Percentiles rank a stretch among this genome's conserved stretches.
These are phyloP conservation scores for Istiophorus platypterus DNA, from an alignment of 2,113 vertebrate species.

Conservation along the genomic window DNA sequence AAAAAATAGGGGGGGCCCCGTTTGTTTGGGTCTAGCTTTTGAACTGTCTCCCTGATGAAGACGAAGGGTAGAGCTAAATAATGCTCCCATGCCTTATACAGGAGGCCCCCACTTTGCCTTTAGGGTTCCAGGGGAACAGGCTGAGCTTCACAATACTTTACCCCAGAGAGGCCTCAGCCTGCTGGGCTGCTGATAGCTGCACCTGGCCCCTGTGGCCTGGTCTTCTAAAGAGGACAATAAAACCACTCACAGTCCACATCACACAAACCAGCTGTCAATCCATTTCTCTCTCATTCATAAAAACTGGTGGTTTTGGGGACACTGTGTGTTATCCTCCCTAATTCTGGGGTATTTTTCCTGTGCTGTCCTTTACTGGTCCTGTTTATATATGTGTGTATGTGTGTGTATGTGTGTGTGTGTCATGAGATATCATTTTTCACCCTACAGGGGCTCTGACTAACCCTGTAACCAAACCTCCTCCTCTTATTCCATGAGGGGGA, in stretches of 20 bases:
- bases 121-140: conserved; percentile 64
- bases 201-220: conserved; percentile 67
- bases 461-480: conserved; percentile 38
- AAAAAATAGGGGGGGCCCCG: not conserved
- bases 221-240: conserved; percentile 30
- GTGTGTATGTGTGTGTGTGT: conserved; percentile 7
- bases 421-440: conserved; percentile 65
- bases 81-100: conserved; percentile 52
- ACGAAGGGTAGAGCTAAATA: conserved; percentile 54
- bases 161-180: conserved; percentile 69
- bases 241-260: conserved; percentile 21
- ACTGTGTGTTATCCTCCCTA: conserved; percentile 18
- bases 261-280: conserved; percentile 61
- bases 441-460: conserved; percentile 38
- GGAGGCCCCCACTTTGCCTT: conserved; percentile 57
- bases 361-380: not conserved
- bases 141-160: conserved; percentile 65
- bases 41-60: conserved; percentile 63
- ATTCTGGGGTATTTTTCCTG: conserved; percentile 18
- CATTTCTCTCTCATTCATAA: conserved; percentile 30
- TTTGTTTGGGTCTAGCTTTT: conserved; percentile 43
- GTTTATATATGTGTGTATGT: conserved; percentile 21
- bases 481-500: not conserved
- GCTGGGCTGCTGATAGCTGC: conserved; percentile 67
- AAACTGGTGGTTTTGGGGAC: conserved; percentile 47